A percentile compares a stretch with the other conserved stretches of the same genome.
Evolutionary conservation across 2,888 invertebrate species (phyloP).

Genomic region (Agonopterix heracliana): DNA sequence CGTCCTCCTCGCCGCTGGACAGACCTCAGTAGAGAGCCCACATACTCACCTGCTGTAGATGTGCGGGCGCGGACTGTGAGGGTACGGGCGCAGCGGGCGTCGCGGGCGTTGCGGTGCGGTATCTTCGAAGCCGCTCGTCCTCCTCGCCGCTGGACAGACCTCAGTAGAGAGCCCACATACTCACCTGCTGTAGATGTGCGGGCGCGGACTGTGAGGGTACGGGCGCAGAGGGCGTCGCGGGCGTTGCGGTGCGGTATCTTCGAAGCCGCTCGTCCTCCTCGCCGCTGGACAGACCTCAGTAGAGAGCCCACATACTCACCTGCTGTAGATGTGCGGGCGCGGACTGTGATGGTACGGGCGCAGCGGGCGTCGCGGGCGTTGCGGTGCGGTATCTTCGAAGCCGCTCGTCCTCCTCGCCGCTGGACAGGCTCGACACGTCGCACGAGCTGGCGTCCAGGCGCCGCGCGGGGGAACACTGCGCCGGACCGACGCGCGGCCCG

Average conservation of each 20-base stretch:
- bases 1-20: conserved; percentile 72
- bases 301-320: conserved; percentile 16
- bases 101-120: conserved; percentile 48
- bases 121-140: conserved; percentile 67
- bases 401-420: conserved; percentile 71
- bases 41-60: conserved; percentile 28
- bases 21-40: no score
- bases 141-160: conserved; percentile 71
- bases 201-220: conserved; percentile 11
- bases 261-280: conserved; percentile 70
- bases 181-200: conserved; percentile 28
- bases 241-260: conserved; percentile 56
- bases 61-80: conserved; percentile 7
- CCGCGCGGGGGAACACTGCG: conserved; percentile 67
- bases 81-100: conserved; percentile 23
- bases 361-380: conserved; percentile 24
- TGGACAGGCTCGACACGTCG: conserved; percentile 68
- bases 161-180: no score
- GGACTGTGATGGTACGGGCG: conserved; percentile 16
- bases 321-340: conserved; percentile 22
- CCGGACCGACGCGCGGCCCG: conserved; percentile 52
- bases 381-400: conserved; percentile 66
- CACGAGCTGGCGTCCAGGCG: conserved; percentile 68
- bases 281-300: conserved; percentile 54
- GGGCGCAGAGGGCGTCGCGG: conserved; percentile 26